phyloP scores from a whole-genome alignment of 2,113 vertebrate genomes.

The Leucopsar rothschildi region DNA sequence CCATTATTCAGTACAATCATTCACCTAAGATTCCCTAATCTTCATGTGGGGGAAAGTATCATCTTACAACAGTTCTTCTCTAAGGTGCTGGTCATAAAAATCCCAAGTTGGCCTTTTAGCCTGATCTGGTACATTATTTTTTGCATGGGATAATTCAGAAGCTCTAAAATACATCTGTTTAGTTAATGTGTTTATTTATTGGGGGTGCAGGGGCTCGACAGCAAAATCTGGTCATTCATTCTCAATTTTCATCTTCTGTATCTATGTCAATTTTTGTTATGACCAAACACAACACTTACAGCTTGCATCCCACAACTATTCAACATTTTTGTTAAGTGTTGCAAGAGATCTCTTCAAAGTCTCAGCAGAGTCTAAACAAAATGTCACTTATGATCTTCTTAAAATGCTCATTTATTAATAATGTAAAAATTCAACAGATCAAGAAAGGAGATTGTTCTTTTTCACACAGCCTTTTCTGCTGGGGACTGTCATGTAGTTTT shows the following conservation, averaged over 20 bases:
- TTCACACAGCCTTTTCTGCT: not conserved
- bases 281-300: not conserved
- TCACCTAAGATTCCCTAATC: not conserved
- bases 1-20: not conserved
- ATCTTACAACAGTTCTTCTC: not conserved
- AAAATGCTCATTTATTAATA: not conserved
- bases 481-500: not conserved
- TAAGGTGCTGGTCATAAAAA: not conserved
- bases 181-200: not conserved
- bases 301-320: not conserved
- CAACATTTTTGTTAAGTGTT: not conserved
- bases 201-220: rapidly evolving
- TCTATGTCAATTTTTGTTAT: not conserved
- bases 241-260: not conserved
- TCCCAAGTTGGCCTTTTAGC: not conserved
- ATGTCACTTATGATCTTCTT: not conserved
- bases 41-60: not conserved
- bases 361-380: not conserved
- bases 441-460: not conserved
- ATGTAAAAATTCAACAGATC: not conserved
- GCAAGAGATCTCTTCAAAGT: not conserved
- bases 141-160: not conserved
- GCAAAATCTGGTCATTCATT: not conserved
- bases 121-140: not conserved
- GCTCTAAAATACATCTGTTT: not conserved